These are phyloP conservation scores for Troglohyphantes excavatus DNA, from an alignment of 2,888 invertebrate genomes.

Conservation along the genomic window DNA sequence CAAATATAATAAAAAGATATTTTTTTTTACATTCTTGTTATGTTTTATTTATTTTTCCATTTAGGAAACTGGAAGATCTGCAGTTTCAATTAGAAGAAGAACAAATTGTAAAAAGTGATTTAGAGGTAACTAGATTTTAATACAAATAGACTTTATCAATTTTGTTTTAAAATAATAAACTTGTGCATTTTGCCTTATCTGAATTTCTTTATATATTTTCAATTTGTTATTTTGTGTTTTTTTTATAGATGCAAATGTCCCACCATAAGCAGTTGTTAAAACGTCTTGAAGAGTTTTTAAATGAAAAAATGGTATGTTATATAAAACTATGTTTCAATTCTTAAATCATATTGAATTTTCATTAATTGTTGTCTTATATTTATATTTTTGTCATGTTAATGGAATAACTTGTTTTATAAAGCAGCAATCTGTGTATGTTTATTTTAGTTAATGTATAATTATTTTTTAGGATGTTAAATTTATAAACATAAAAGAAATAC, in stretches of 20 bases:
- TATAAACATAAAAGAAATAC: conserved; percentile 63
- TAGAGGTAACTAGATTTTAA: conserved; percentile 84
- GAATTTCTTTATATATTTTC: not conserved
- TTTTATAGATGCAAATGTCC: conserved; percentile 45
- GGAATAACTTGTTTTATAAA: no score
- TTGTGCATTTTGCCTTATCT: not conserved
- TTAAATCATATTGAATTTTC: no score
- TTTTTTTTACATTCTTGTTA: not conserved
- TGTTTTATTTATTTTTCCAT: not conserved
- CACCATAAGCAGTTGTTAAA: conserved; percentile 34
- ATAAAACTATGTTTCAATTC: not conserved
- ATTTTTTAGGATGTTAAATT: conserved; percentile 51
- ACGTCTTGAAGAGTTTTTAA: conserved; percentile 39
- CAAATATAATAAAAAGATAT: not conserved
- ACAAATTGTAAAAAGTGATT: conserved; percentile 92
- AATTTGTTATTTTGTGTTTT: not conserved
- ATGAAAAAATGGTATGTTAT: conserved; percentile 21
- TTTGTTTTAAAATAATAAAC: not conserved
- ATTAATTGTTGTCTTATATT: no score
- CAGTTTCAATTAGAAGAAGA: conserved; percentile 96
- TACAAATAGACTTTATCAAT: not conserved
- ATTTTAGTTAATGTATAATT: no score
- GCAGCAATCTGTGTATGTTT: no score
- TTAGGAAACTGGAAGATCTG: conserved; percentile 92
- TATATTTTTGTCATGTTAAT: no score